A percentile compares a stretch with the other conserved stretches of the same genome.
Conservation (phyloP, 2,797 vertebrate genomes). For the Telmatherina bonti region DNA sequence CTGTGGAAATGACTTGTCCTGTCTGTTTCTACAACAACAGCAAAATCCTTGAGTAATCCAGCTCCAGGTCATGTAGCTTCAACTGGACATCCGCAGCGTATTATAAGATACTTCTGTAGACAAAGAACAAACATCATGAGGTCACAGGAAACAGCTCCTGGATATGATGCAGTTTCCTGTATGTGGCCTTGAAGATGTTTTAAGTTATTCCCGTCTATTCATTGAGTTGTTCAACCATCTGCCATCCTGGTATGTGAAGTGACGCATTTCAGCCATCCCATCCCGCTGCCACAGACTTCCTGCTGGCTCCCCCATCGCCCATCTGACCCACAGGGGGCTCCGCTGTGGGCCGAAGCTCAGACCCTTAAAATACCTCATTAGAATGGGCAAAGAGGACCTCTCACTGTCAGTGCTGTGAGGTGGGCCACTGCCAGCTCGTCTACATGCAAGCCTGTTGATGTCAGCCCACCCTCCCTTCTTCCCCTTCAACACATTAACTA, state of each 20-base stretch:
- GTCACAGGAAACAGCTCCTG: slow-evolving; percentile 64
- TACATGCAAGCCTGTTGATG: slow-evolving; percentile 71
- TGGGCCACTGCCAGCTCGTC: slow-evolving; percentile 65
- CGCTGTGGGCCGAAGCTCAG: slow-evolving; percentile 44
- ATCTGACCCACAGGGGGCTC: slow-evolving; percentile 52
- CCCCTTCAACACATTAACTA: slow-evolving; percentile 53
- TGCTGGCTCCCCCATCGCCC: slow-evolving; percentile 20
- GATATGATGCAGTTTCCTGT: slow-evolving; percentile 72
- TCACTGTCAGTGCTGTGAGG: slow-evolving; percentile 61
- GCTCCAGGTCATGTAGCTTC: slow-evolving; percentile 21
- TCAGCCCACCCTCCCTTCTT: slow-evolving; percentile 41
- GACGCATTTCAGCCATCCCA: slow-evolving; percentile 66
- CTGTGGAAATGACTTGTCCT: background rate
- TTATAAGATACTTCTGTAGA: slow-evolving; percentile 64
- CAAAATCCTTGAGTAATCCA: slow-evolving; percentile 14
- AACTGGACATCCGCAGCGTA: slow-evolving; percentile 48
- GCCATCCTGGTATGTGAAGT: slow-evolving; percentile 65
- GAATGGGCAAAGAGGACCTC: slow-evolving; percentile 69
- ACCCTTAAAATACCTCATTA: slow-evolving; percentile 69
- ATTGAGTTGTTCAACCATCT: slow-evolving; percentile 65
- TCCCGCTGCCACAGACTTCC: slow-evolving; percentile 46
- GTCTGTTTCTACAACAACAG: slow-evolving; percentile 10
- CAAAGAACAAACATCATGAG: slow-evolving; percentile 68
- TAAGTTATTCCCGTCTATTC: slow-evolving; percentile 44
- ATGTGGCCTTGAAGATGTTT: slow-evolving; percentile 67